Evolutionary conservation across 2,888 invertebrate genomes (phyloP).

Genomic region (Agrilus cyanescens): DNA sequence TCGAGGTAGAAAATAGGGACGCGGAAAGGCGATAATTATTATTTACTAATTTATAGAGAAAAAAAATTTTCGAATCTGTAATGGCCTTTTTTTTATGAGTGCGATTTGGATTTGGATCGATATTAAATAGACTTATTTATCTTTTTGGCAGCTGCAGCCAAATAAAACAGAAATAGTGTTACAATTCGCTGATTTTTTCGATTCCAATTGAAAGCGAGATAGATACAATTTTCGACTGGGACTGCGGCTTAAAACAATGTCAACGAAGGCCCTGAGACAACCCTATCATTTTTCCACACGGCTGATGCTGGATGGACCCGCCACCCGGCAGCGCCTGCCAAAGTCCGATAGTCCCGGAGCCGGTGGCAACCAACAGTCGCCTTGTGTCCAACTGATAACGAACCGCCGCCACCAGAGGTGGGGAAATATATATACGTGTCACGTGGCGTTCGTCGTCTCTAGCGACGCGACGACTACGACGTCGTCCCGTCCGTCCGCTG

Average conservation of each 20-base stretch:
- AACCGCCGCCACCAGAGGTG: constrained; percentile 18
- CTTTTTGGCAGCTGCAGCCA: too few relatives aligned
- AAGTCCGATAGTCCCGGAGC: constrained; percentile 27
- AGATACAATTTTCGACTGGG: too few relatives aligned
- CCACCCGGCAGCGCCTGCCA: constrained; percentile 30
- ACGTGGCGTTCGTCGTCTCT: constrained; percentile 12
- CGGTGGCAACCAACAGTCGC: constrained; percentile 35
- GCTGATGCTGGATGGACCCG: constrained; percentile 30
- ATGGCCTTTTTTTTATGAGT: too few relatives aligned
- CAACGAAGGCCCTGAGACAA: constrained; percentile 6
- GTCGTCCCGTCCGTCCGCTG: constrained; percentile 11
- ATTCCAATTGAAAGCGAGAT: too few relatives aligned
- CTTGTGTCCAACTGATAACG: constrained; percentile 34
- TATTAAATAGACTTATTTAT: too few relatives aligned
- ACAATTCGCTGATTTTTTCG: too few relatives aligned
- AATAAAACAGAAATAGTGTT: too few relatives aligned
- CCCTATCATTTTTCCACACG: constrained; percentile 50
- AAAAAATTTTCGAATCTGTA: too few relatives aligned
- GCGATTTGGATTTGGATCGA: too few relatives aligned
- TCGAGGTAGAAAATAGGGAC: too few relatives aligned
- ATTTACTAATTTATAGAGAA: too few relatives aligned
- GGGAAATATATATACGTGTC: constrained; percentile 22
- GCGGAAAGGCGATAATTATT: too few relatives aligned
- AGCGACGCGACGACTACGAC: constrained; percentile 10
- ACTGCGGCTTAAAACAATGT: neutral